Conservation (phyloP, 53 echinoderm and acorn worm species). For the Holothuria leucospilota region DNA sequence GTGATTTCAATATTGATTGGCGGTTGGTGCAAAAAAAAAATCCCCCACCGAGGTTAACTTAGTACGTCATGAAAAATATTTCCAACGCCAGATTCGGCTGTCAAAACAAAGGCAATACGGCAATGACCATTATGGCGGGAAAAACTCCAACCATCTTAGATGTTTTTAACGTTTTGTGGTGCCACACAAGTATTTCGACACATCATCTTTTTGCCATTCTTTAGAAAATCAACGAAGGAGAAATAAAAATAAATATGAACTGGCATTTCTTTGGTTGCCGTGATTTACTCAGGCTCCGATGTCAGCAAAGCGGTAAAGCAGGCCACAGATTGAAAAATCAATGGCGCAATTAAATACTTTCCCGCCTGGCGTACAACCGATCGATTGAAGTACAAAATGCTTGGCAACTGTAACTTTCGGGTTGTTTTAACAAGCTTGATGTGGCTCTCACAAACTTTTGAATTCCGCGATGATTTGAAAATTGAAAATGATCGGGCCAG, state of each 20-base stretch:
- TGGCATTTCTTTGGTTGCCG: constrained; percentile 26
- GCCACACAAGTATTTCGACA: constrained; percentile 1
- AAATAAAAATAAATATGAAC: constrained; percentile 30
- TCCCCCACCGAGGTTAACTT: constrained; percentile 8
- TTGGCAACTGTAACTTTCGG: constrained; percentile 31
- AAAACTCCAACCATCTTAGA: constrained; percentile 1
- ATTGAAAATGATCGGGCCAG: constrained; percentile 36
- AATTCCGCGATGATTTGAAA: background rate
- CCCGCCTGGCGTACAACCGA: constrained; percentile 16
- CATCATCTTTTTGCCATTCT: constrained; percentile 6
- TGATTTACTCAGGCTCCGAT: constrained; percentile 33
- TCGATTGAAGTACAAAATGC: constrained; percentile 8
- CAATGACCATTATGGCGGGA: constrained; percentile 22
- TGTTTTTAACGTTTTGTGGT: constrained; percentile 13
- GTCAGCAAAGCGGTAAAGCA: constrained; percentile 43
- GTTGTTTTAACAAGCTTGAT: constrained; percentile 16
- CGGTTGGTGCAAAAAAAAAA: constrained; percentile 10
- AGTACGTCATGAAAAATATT: background rate
- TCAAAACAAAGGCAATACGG: constrained; percentile 30
- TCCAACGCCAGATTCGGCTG: constrained; percentile 35
- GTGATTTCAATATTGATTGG: constrained; percentile 16
- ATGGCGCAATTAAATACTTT: constrained; percentile 26
- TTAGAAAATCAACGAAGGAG: constrained; percentile 28
- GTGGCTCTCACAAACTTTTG: background rate
- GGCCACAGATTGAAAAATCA: constrained; percentile 36